phyloP scores from a whole-genome alignment of 2,888 invertebrate genomes.

The Steinernema scapterisci region DNA sequence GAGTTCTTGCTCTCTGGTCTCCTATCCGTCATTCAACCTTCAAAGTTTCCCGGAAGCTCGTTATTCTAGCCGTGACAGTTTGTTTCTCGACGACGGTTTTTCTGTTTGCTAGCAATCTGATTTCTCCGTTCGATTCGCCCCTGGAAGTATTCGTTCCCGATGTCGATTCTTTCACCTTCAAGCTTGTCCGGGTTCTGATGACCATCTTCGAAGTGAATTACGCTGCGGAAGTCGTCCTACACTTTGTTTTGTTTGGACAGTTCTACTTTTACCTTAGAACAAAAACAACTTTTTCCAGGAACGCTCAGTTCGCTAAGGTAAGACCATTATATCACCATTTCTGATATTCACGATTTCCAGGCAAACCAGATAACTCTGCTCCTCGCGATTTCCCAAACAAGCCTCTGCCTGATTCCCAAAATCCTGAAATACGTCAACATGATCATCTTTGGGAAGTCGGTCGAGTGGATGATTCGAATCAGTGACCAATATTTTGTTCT shows the following conservation, averaged over 20 bases:
- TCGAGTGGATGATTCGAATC: neutral
- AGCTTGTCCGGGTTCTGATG: neutral
- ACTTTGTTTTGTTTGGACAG: neutral
- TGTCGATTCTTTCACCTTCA: too few species aligned
- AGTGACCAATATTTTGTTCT: neutral
- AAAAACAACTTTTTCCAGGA: neutral
- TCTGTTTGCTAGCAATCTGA: neutral
- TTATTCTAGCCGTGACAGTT: neutral
- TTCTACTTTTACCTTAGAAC: neutral
- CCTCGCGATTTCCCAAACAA: neutral
- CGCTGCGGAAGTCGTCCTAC: neutral
- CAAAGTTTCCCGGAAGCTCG: neutral
- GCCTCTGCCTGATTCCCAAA: conserved; percentile 1
- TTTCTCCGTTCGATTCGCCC: neutral
- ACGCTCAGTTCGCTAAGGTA: neutral
- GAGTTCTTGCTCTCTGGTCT: neutral
- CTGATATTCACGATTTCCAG: neutral
- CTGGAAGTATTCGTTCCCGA: too few species aligned
- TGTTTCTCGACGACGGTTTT: neutral
- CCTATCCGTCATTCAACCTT: neutral
- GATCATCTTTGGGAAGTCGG: neutral
- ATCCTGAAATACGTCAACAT: neutral
- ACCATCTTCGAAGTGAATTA: neutral
- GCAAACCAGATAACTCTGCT: neutral
- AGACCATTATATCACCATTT: too few species aligned